phyloP scores from a whole-genome alignment of 1,140 invertebrate species.

The Drosophila tropicalis region DNA sequence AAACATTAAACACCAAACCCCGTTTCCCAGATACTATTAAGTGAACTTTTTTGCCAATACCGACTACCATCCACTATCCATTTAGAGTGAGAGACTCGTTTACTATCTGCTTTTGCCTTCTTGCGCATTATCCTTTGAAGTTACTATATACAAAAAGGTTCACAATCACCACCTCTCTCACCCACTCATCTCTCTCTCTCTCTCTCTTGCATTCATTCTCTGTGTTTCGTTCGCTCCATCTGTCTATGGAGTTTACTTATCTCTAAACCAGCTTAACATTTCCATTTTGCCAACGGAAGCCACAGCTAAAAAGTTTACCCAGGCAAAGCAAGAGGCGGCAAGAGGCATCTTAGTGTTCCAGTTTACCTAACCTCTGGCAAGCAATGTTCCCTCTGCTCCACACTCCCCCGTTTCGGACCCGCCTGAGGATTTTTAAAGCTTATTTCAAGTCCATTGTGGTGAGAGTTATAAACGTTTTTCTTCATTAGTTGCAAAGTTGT shows the following conservation, averaged over 20 bases:
- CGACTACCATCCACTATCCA: not conserved
- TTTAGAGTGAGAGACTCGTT: not conserved
- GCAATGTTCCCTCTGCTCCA: not conserved
- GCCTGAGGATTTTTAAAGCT: not conserved
- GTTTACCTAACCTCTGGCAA: conserved; percentile 17
- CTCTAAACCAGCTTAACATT: conserved; percentile 56
- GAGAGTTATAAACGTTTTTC: conserved; percentile 57
- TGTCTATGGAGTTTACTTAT: conserved; percentile 46
- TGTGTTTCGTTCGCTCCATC: conserved; percentile 8
- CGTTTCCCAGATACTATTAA: too few species aligned
- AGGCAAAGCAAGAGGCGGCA: conserved; percentile 14
- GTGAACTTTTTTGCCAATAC: too few species aligned
- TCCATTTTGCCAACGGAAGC: conserved; percentile 34
- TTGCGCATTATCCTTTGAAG: conserved; percentile 1
- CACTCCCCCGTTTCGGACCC: too few species aligned
- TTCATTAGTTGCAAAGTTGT: conserved; percentile 26
- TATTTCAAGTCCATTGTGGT: conserved; percentile 5
- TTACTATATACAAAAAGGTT: conserved; percentile 9
- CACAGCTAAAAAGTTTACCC: conserved; percentile 44
- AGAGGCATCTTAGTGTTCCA: conserved; percentile 34
- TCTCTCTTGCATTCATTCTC: not conserved
- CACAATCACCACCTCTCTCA: not conserved
- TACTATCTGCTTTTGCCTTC: not conserved
- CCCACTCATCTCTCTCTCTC: conserved; percentile 23
- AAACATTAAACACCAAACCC: too few species aligned